Evolutionary conservation across 2,113 vertebrate species (phyloP).

Genomic region (Pedetes capensis): DNA sequence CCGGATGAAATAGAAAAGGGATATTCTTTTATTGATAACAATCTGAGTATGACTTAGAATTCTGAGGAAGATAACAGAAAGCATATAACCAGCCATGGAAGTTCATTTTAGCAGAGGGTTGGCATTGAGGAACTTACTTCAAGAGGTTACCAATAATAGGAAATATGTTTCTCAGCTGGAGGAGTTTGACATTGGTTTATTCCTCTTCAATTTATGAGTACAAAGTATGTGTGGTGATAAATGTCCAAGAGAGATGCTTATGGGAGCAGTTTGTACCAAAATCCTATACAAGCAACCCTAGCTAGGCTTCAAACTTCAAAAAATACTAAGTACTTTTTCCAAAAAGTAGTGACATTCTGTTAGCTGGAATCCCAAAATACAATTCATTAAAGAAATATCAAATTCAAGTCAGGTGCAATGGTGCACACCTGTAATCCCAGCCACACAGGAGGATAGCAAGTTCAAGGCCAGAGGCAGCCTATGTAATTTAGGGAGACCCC

Average conservation of each 20-base stretch:
- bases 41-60: not conserved
- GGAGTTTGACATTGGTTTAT: not conserved
- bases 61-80: not conserved
- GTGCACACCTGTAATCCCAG: no score
- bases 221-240: not conserved
- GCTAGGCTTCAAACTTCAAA: not conserved
- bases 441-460: no score
- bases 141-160: not conserved
- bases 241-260: not conserved
- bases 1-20: not conserved
- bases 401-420: no score
- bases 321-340: not conserved
- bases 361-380: not conserved
- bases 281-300: not conserved
- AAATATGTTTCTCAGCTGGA: not conserved
- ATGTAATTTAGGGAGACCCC: no score
- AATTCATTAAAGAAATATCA: conserved; percentile 9
- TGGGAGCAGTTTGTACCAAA: not conserved
- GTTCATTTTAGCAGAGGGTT: not conserved
- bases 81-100: not conserved
- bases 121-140: not conserved
- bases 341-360: not conserved
- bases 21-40: not conserved
- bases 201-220: not conserved
- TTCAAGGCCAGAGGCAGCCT: no score